Base-by-base conservation (phyloP, 2,113 vertebrate genomes). In the Verasper variegatus region DNA sequence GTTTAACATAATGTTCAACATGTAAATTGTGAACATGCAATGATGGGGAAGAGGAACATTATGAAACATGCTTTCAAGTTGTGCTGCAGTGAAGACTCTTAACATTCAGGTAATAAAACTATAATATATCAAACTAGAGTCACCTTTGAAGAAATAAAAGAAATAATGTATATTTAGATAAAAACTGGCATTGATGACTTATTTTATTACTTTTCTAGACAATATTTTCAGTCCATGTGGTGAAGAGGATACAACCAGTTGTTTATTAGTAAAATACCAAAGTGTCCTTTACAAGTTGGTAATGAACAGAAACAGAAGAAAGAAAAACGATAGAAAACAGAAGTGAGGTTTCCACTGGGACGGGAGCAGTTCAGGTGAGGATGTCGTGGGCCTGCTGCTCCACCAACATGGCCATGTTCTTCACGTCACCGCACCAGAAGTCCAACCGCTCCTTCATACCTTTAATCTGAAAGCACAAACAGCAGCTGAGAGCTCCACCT, bases 381-480 rank as follows among this genome's bases (percentile, higher is more conserved):
- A 99, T 96, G 92, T 99, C 98, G 0, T 99, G 98, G 37, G 98
- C 98, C 89, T 98, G 96, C 83, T 97, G 96, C 92, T 99, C 98
- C 93, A 99, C 97, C 93, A 99, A 81, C 94, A 99, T 93, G 68
- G 98, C 98, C 97, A 99, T 99, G 94, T 97, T 96, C 92, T 96
- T 96, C 68, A 99, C 98, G 0, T 99, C 98, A 0, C 95, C 94
- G 63, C 98, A 99, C 98, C 98, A 99, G 81, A 94, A 94, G 89
- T 98, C 98, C 94, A 99, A 88, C 42, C 97, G 96, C 72, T 98
- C 97, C 86, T 99, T 99, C 98, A 99, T 99, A 0, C 98, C 97
- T 71, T 96, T 97, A 89, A 99, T 97, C 98, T 99, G 94, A 49
- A 84, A 51, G 5, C 47, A 86, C 67, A 8, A 31, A 0, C 56